These are phyloP conservation scores for Cirrhinus mrigala DNA, from an alignment of 2,797 vertebrate genomes.

Conservation along the genomic window DNA sequence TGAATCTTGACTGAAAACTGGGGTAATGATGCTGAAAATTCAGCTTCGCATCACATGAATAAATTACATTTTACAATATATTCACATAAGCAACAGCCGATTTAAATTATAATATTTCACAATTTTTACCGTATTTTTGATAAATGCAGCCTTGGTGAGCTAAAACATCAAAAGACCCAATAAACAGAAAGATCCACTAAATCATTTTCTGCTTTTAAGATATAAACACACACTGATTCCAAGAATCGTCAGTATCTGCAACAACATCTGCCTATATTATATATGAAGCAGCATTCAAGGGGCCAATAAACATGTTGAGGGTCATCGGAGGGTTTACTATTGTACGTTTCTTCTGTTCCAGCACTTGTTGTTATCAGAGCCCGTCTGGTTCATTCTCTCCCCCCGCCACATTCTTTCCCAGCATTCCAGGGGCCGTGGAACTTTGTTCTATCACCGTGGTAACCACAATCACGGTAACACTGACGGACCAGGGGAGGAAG, in stretches of 20 bases:
- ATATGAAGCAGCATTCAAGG: background rate
- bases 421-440: slow-evolving; percentile 76
- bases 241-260: background rate
- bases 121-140: background rate
- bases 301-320: background rate
- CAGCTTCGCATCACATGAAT: background rate
- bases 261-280: background rate
- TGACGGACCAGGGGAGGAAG: slow-evolving; percentile 20
- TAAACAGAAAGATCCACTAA: background rate
- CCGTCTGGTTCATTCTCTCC: slow-evolving; percentile 49
- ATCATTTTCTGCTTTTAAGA: background rate
- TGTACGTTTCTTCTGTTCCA: slow-evolving; percentile 38
- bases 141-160: background rate
- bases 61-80: background rate
- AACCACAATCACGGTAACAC: slow-evolving; percentile 67
- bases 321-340: slow-evolving; percentile 4
- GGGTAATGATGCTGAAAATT: background rate
- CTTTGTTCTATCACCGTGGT: slow-evolving; percentile 79
- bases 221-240: background rate
- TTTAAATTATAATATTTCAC: background rate
- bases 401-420: slow-evolving; percentile 63
- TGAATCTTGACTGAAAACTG: background rate
- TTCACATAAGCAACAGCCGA: background rate
- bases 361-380: slow-evolving; percentile 60
- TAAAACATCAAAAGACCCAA: background rate